Evolutionary conservation across 2,888 invertebrate species (phyloP).

Genomic region (Margaritifera margaritifera): DNA sequence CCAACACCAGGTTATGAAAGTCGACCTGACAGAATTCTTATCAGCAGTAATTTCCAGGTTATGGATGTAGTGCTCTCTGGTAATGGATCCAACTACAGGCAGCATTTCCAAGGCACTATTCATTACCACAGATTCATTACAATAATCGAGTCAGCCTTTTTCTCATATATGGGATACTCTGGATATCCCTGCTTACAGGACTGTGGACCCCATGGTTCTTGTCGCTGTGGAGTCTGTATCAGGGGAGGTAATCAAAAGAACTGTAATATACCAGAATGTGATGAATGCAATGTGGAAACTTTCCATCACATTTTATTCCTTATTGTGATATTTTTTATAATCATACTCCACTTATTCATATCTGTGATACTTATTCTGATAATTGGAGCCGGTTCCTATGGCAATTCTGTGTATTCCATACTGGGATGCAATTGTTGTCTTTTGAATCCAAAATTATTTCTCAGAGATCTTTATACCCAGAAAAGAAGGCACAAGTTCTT

Average conservation of each 20-base stretch:
- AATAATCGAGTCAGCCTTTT: conserved; percentile 42
- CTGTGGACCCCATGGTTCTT: conserved; percentile 67
- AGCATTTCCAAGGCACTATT: conserved; percentile 42
- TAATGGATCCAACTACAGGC: conserved; percentile 50
- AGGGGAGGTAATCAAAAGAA: conserved; percentile 46
- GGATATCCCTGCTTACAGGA: conserved; percentile 66
- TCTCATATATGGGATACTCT: conserved; percentile 36
- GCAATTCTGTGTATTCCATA: conserved; percentile 39
- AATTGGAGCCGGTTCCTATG: conserved; percentile 42
- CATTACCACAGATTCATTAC: conserved; percentile 43
- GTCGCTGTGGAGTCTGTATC: conserved; percentile 66
- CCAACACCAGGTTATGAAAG: conserved; percentile 64
- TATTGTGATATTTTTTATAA: conserved; percentile 25
- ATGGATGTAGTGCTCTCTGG: conserved; percentile 37
- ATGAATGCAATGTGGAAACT: conserved; percentile 44
- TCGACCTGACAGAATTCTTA: conserved; percentile 64
- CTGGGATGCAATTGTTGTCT: conserved; percentile 62
- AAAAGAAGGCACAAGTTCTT: conserved; percentile 25
- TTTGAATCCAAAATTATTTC: conserved; percentile 53
- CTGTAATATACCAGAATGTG: conserved; percentile 59
- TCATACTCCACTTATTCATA: conserved; percentile 45
- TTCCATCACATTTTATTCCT: conserved; percentile 36
- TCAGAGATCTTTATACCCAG: conserved; percentile 3
- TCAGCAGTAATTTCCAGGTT: conserved; percentile 36
- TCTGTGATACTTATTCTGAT: conserved; percentile 51